Evolutionary conservation across 2,797 vertebrate species (phyloP).

Genomic region (Gymnoscopelus braueri): DNA sequence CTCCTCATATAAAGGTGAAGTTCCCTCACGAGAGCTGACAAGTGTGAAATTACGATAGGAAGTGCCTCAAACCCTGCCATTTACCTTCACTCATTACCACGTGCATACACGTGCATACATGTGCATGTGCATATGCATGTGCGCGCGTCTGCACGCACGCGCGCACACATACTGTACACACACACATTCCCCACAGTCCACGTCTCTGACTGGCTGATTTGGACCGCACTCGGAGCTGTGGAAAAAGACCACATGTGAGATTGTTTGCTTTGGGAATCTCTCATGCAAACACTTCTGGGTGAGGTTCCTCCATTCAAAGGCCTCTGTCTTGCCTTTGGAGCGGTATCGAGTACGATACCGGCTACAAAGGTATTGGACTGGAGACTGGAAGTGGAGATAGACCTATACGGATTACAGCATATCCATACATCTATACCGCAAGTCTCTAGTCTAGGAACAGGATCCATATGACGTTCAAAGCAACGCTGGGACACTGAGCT

Average conservation of each 20-base stretch:
- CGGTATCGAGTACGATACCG: conserved; percentile 46
- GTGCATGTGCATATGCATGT: too few species aligned
- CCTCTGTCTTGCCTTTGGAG: conserved; percentile 41
- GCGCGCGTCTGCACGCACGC: background rate
- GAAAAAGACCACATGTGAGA: conserved; percentile 59
- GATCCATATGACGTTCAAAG: conserved; percentile 72
- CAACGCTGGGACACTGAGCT: conserved; percentile 42
- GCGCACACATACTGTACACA: conserved; percentile 5
- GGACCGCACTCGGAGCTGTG: conserved; percentile 52
- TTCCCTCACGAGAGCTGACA: conserved; percentile 82
- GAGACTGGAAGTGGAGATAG: conserved; percentile 44
- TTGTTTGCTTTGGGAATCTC: conserved; percentile 41
- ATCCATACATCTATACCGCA: conserved; percentile 65
- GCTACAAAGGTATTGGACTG: conserved; percentile 49
- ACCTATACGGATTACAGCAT: conserved; percentile 67
- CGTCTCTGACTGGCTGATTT: conserved; percentile 63
- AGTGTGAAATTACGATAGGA: conserved; percentile 84
- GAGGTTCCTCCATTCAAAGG: background rate
- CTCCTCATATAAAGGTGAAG: conserved; percentile 81
- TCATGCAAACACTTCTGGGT: background rate
- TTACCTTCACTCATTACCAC: conserved; percentile 81
- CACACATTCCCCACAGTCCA: conserved; percentile 2
- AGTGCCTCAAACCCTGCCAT: conserved; percentile 78
- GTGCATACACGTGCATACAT: conserved; percentile 46
- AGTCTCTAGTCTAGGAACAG: conserved; percentile 47